These are phyloP conservation scores for Lepidocyrtinus sp. DNA, from an alignment of 2,888 invertebrate species.

Conservation along the genomic window DNA sequence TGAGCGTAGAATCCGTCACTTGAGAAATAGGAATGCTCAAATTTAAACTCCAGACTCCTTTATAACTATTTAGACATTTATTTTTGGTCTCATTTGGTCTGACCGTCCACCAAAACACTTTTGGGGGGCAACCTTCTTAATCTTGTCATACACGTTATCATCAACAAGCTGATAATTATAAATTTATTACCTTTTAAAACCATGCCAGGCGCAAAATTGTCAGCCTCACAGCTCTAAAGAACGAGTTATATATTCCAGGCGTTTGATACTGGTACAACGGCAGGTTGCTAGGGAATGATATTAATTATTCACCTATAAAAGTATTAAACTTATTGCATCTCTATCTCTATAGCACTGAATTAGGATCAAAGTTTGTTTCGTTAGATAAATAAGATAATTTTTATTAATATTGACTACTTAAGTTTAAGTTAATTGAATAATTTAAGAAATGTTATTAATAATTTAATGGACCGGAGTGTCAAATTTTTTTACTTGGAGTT, in stretches of 20 bases:
- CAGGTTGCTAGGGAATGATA: no score
- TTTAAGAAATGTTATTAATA: no score
- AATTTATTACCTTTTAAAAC: neutral
- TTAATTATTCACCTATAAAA: no score
- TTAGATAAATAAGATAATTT: neutral
- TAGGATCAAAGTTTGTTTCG: neutral
- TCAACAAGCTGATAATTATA: neutral
- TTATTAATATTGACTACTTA: neutral
- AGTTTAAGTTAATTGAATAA: neutral
- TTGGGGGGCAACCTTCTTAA: neutral
- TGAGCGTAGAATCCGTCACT: conserved; percentile 42
- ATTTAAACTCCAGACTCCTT: conserved; percentile 21
- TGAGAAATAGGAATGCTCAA: conserved; percentile 32
- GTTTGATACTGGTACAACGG: no score
- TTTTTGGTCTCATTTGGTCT: conserved; percentile 9
- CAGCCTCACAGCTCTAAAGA: no score
- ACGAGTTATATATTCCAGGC: no score
- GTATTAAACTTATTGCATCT: neutral
- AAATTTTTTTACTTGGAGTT: no score
- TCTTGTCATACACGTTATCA: neutral
- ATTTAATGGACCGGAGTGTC: no score
- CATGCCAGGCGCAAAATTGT: neutral
- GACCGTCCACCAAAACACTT: neutral
- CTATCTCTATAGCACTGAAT: neutral
- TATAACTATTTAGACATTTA: neutral